Percentiles rank a stretch among this genome's conserved stretches.
Conservation (phyloP, 2,113 vertebrate species). For the Barbus barbus region DNA sequence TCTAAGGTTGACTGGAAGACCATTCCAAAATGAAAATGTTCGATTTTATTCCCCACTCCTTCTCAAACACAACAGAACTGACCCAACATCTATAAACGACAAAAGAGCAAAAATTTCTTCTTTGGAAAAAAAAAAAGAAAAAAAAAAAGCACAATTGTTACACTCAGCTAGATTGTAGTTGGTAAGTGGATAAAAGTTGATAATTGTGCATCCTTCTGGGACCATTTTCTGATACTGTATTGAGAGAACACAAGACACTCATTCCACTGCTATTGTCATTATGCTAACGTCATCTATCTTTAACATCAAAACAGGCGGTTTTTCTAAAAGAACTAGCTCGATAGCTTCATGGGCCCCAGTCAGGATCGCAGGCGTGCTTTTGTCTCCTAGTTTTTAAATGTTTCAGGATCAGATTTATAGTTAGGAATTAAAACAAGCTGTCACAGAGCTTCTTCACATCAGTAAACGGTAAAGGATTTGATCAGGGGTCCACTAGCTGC, state of each 20-base stretch:
- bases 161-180: slow-evolving; percentile 73
- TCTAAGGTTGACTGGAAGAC: slow-evolving; percentile 88
- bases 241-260: slow-evolving; percentile 81
- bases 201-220: slow-evolving; percentile 87
- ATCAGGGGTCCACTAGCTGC: slow-evolving; percentile 78
- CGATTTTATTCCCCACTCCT: slow-evolving; percentile 92
- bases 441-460: slow-evolving; percentile 70
- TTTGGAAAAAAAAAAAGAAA: slow-evolving; percentile 71
- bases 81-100: slow-evolving; percentile 80
- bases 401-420: slow-evolving; percentile 83
- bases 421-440: slow-evolving; percentile 63
- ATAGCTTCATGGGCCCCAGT: slow-evolving; percentile 70
- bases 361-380: slow-evolving; percentile 80
- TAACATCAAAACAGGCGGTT: slow-evolving; percentile 76
- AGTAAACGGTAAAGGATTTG: slow-evolving; percentile 69
- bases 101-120: slow-evolving; percentile 86
- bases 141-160: slow-evolving; percentile 95
- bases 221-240: slow-evolving; percentile 83
- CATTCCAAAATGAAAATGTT: slow-evolving; percentile 88
- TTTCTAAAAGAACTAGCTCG: slow-evolving; percentile 73
- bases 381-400: slow-evolving; percentile 81
- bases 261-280: slow-evolving; percentile 54
- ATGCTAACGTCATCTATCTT: slow-evolving; percentile 75
- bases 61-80: slow-evolving; percentile 84
- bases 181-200: slow-evolving; percentile 75